These are phyloP conservation scores for Semaprochilodus insignis DNA, from an alignment of 2,797 vertebrate genomes.

Conservation along the genomic window DNA sequence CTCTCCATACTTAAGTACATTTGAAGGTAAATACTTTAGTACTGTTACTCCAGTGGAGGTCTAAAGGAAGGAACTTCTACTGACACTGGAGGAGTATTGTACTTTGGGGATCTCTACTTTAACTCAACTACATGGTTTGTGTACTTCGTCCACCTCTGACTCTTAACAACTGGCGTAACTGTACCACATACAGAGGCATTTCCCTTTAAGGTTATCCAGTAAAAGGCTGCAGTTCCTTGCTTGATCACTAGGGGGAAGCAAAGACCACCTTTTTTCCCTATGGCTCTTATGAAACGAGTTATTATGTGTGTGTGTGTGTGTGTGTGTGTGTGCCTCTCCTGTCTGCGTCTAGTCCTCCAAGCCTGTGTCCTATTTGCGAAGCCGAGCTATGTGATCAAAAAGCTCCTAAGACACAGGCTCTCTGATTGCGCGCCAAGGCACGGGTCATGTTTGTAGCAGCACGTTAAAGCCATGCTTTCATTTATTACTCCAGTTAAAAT, in stretches of 20 bases:
- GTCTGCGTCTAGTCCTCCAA: not conserved
- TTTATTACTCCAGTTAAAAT: slow-evolving; percentile 10
- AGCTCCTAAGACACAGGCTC: not conserved
- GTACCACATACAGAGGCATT: too few species aligned
- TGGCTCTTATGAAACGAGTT: not conserved
- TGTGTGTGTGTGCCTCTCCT: not conserved
- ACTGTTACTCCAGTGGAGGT: too few species aligned
- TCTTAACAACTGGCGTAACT: too few species aligned
- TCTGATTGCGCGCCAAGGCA: not conserved
- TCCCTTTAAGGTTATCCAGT: not conserved
- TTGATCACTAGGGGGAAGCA: slow-evolving; percentile 12
- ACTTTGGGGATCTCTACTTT: too few species aligned
- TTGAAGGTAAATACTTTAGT: too few species aligned
- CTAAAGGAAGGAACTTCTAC: too few species aligned
- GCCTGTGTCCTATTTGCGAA: not conserved
- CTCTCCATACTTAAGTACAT: too few species aligned
- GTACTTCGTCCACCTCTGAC: too few species aligned
- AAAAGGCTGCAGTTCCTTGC: not conserved
- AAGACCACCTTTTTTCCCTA: not conserved
- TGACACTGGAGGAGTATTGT: too few species aligned
- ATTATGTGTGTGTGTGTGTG: not conserved
- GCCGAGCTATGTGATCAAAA: not conserved
- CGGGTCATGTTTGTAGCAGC: not conserved
- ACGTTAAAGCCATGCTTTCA: not conserved
- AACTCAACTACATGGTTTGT: too few species aligned